Evolutionary conservation across 2,797 vertebrate genomes (phyloP).

Genomic region (Sardinella longiceps): DNA sequence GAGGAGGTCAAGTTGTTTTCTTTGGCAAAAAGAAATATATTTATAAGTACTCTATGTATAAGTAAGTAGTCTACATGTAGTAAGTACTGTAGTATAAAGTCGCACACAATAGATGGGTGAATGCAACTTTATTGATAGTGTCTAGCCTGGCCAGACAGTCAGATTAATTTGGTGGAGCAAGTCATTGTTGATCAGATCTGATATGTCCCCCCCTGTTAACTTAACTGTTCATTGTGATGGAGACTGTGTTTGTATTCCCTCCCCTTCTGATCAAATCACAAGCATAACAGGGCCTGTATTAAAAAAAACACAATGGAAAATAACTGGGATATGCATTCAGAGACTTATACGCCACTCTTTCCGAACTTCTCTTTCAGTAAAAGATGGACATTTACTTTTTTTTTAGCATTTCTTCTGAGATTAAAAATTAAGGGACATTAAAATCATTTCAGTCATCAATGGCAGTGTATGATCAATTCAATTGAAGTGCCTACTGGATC

Average conservation of each 20-base stretch:
- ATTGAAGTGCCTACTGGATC: background rate
- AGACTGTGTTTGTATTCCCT: background rate
- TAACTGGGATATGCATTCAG: background rate
- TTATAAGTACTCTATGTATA: too few relatives aligned
- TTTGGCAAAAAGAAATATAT: background rate
- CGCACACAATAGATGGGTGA: too few relatives aligned
- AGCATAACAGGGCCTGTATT: background rate
- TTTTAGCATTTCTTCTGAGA: background rate
- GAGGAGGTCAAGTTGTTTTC: background rate
- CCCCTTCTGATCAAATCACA: background rate
- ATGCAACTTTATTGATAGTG: background rate
- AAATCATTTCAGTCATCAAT: background rate
- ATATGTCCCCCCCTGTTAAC: background rate
- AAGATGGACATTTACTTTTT: too few relatives aligned
- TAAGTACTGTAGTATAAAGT: too few relatives aligned
- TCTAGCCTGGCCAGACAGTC: background rate
- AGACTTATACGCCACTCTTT: too few relatives aligned
- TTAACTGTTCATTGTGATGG: background rate
- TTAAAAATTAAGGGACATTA: background rate
- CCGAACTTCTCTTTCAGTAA: too few relatives aligned
- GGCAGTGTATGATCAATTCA: background rate
- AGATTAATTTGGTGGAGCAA: background rate
- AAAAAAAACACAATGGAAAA: background rate
- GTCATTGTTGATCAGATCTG: background rate
- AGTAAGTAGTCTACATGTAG: too few relatives aligned